Evolutionary conservation across 2,888 invertebrate genomes (phyloP), one percentile per base, ranked within the genome.

Genomic region (Microdon myrmicae): DNA sequence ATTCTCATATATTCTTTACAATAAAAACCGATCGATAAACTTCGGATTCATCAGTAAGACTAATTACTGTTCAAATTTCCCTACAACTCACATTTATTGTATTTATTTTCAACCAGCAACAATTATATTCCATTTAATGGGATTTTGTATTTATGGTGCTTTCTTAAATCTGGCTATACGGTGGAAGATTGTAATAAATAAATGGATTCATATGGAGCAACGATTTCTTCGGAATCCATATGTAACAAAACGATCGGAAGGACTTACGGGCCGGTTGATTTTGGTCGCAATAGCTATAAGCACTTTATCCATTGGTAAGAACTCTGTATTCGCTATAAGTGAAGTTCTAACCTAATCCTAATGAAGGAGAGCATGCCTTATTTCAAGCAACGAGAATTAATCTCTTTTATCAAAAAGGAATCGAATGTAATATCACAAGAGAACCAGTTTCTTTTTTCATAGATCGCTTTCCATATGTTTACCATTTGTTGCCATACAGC

Each of bases 201-300:
- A 32, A 3, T 64, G 61, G 56, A 64, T 37, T n/a, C 17, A 45
- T 10, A 56, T 56, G 29, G 61, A 64, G 16, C 44, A 56, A 8
- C 44, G 41, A 3, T 61, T 61, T 14, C 17, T 61, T 1, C 23
- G 29, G 7, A 2, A 29, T 1, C 56, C 56, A 1, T 64, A 64
- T 8, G 14, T 38, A 4, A 41, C 39, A 0, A 14, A 25, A n/a
- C 1, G 3, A 0, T 64, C 56, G 1, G 35, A 35, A 4, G 17
- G 19, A 2, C 41, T 64, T 0, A 56, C 31, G 22, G 17, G 3
- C 1, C 44, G 23, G 16, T 6, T 64, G 5, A n/a, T 22, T 5
- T 23, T 14, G 1, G 41, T 49, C 31, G 56, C 49, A 3, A 9
- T 56, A 4, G 3, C 12, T 4, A 43, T 64, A 13, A 19, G 35